A percentile compares a stretch with the other conserved stretches of the same genome.
These are phyloP conservation scores for Zygothrica quintamaculata DNA, from an alignment of 2,888 invertebrate species.

Conservation along the genomic window DNA sequence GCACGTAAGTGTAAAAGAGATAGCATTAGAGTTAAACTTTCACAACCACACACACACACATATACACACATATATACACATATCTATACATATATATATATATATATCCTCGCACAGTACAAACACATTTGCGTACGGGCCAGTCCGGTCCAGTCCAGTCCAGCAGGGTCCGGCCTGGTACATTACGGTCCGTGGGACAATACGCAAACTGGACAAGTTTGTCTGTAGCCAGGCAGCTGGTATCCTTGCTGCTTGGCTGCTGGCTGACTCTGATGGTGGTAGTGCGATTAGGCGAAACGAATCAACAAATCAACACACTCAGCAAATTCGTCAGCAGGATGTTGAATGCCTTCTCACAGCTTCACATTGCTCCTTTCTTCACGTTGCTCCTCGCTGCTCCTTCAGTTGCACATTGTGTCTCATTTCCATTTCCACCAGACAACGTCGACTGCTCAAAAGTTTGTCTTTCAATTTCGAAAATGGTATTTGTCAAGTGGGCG, in stretches of 20 bases:
- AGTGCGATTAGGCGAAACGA: constrained; percentile 83
- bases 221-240: constrained; percentile 47
- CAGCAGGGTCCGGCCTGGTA: not conserved
- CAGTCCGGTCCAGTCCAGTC: constrained; percentile 23
- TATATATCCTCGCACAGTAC: constrained; percentile 65
- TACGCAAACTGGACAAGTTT: constrained; percentile 76
- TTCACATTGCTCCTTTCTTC: not conserved
- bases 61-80: constrained; percentile 33
- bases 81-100: constrained; percentile 33
- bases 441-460: constrained; percentile 79
- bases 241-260: constrained; percentile 36
- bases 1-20: constrained; percentile 45
- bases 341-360: constrained; percentile 42
- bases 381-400: constrained; percentile 45
- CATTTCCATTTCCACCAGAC: constrained; percentile 71
- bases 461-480: constrained; percentile 84
- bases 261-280: constrained; percentile 68
- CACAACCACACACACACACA: constrained; percentile 37
- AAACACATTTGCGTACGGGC: constrained; percentile 75
- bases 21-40: constrained; percentile 64
- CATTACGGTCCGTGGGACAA: constrained; percentile 54
- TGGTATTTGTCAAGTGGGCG: constrained; percentile 81
- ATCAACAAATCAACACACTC: constrained; percentile 84
- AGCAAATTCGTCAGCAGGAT: constrained; percentile 81
- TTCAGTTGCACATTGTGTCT: constrained; percentile 76